phyloP scores from a whole-genome alignment of 2,888 invertebrate genomes.

The Nomada ferruginata region DNA sequence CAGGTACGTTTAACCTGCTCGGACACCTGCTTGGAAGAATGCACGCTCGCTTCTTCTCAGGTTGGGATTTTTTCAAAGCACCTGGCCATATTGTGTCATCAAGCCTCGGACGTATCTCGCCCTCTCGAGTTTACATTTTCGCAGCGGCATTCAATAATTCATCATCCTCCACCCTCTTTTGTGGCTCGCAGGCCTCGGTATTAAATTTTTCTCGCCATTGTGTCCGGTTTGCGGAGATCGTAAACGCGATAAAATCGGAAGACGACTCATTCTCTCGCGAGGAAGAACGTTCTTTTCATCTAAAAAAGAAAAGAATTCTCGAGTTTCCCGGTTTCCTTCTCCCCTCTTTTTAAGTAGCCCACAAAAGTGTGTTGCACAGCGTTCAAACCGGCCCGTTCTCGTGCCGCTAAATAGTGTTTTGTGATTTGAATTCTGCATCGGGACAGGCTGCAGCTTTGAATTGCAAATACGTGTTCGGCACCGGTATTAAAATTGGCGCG shows the following conservation, averaged over 20 bases:
- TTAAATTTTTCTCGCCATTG: conserved; percentile 22
- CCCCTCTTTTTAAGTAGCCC: background rate
- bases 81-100: conserved; percentile 56
- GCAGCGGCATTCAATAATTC: conserved; percentile 47
- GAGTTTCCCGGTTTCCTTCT: background rate
- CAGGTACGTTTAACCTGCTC: conserved; percentile 52
- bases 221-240: conserved; percentile 11
- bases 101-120: conserved; percentile 1
- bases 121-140: conserved; percentile 50
- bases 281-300: background rate
- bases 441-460: conserved; percentile 21
- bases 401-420: background rate
- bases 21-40: conserved; percentile 64
- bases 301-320: background rate
- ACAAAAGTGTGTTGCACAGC: background rate
- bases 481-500: conserved; percentile 60
- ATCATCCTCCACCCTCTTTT: conserved; percentile 23
- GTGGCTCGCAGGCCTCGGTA: conserved; percentile 6
- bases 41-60: conserved; percentile 13
- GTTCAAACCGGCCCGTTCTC: conserved; percentile 12
- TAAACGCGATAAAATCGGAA: conserved; percentile 31
- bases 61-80: conserved; percentile 49
- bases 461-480: conserved; percentile 44
- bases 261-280: conserved; percentile 20
- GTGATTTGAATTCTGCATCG: conserved; percentile 26